These are phyloP conservation scores for Poecilobothrus nobilitatus DNA, from an alignment of 2,888 invertebrate genomes.

Conservation along the genomic window DNA sequence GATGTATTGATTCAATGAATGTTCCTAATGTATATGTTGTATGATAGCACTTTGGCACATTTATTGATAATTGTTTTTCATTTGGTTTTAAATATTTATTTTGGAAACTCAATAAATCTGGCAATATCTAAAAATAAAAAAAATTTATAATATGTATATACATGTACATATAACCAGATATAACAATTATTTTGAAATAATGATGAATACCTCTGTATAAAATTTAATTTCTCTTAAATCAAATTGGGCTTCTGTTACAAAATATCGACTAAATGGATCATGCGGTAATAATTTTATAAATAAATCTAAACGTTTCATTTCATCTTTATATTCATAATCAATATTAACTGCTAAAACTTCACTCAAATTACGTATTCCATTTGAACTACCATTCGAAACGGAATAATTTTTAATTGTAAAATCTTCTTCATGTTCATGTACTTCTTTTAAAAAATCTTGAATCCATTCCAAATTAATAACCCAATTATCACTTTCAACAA, in stretches of 20 bases:
- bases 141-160: neutral
- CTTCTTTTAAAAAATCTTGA: conserved; percentile 27
- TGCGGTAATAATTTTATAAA: conserved; percentile 69
- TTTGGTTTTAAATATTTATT: conserved; percentile 41
- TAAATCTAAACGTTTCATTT: conserved; percentile 44
- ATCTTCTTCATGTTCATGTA: conserved; percentile 27
- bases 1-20: conserved; percentile 18
- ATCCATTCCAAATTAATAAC: conserved; percentile 31
- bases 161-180: no score
- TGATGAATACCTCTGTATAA: conserved; percentile 57
- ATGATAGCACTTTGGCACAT: conserved; percentile 63
- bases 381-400: conserved; percentile 53
- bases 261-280: conserved; percentile 69
- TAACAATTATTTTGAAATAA: neutral
- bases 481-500: conserved; percentile 29
- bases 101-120: conserved; percentile 58
- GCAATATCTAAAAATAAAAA: conserved; percentile 51
- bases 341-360: conserved; percentile 68
- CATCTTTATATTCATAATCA: conserved; percentile 49
- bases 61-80: conserved; percentile 48
- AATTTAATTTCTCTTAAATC: conserved; percentile 74
- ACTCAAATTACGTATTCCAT: conserved; percentile 66
- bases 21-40: conserved; percentile 51
- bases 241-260: conserved; percentile 75
- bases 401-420: conserved; percentile 41